Conservation (phyloP, 2,113 vertebrate species). For the zebrafish (Danio rerio) region GRCz12tu NC_133181.1:50857001-50857500, state of each 20-base stretch:
- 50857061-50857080: too few relatives aligned
- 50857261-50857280: background rate
- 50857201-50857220: background rate
- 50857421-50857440: slow-evolving; percentile 56
- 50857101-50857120: too few relatives aligned
- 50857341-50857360: background rate
- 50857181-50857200: background rate
- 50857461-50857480: slow-evolving; percentile 96
- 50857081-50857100: too few relatives aligned
- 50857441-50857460: slow-evolving; percentile 86
- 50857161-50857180: too few relatives aligned
- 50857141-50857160: too few relatives aligned
- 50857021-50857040: too few relatives aligned
- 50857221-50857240: background rate
- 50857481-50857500: slow-evolving; percentile 95
- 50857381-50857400: background rate
- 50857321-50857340: background rate
- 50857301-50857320: background rate
- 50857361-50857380: background rate
- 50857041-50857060: too few relatives aligned
- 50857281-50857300: background rate
- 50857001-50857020: too few relatives aligned
- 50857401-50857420: background rate
- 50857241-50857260: too few relatives aligned
- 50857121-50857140: too few relatives aligned